Evolutionary conservation across 2,888 invertebrate species (phyloP), one percentile per base, ranked within the genome.

Genomic region (Pheosia gnoma): DNA sequence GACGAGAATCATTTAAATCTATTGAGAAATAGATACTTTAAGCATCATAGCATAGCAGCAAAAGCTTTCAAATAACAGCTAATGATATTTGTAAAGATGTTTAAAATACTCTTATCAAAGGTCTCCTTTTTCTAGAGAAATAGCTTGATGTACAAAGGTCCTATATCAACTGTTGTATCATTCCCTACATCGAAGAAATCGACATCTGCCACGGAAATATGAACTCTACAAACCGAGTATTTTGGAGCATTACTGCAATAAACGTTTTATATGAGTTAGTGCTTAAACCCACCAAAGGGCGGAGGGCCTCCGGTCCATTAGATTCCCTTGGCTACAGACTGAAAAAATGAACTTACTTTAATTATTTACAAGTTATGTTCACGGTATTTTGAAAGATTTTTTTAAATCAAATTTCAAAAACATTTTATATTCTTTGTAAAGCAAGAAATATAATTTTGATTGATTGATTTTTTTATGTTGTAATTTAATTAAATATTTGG

Each of bases 341-440:
- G 13, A 36, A 38, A 38, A 49, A 58, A 49, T 58, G 51, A 51
- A 52, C 36, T 36, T 13, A 52, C 52, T 52, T 52, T 36, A 36
- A 36, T 52, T 52, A 25, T 52, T 52, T 36, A 52, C 52, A 52
- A 52, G 52, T 10, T 52, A 52, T 36, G 6, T 36, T 13, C 49
- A 6, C 13, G 49, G 13, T 49, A 49, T 6, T 10, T 10, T 49
- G 49, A 13, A 49, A 5, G 11, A 5, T 13, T 0, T 13, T 9
- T 49, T 49, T 13, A n/a, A n/a, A 13, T 6, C 11, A 49, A 49
- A n/a, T 7, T 41, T 2, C 25, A 8, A 41, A 41, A 43, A 9
- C 9, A 9, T 43, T 43, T 0, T 43, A 9, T 43, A 3, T 3
- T 4, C 43, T 3, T 43, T 43, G 43, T 43, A 43, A 3, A 43